Evolutionary conservation across 2,113 vertebrate genomes (phyloP), one percentile per base, ranked within the genome.

Genomic region (Bungarus multicinctus): DNA sequence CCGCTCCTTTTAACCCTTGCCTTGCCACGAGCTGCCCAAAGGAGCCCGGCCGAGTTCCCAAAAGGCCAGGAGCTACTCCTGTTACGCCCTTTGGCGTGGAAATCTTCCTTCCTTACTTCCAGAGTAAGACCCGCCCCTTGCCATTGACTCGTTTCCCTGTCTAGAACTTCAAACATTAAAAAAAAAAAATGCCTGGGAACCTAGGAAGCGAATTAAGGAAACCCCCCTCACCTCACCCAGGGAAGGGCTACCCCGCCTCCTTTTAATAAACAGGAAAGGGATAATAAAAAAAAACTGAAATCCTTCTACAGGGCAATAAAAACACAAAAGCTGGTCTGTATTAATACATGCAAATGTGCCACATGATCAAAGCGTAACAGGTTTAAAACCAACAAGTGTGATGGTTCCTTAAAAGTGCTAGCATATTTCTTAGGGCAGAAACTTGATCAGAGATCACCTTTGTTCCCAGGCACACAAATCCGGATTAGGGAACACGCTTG

Each of bases 1-100:
- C 88, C 92, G n/a, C 69, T 58, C 88, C 88, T 92, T 89, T 93
- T 93, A 93, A 93, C 92, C 88, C 88, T 39, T 30, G 69, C 92
- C 88, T 93, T 4, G 69, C 92, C 91, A 18, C 43, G 10, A 43
- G 25, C 81, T 87, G 22, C n/a, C 86, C 10, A 22, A 30, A 90
- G 50, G 47, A 25, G 23, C 9, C 69, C 69, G n/a, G 69, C 34
- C 34, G 74, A 43, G n/a, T 39, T 81, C 69, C 69, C n/a, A 0
- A 81, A 81, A 81, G 69, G 69, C n/a, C 69, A 39, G 69, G 74
- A 81, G 74, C 74, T 22, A 1, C 74, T 81, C 18, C 69, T 81
- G n/a, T 14, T 6, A 16, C 4, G 2, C 22, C 16, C 39, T 55
- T 89, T n/a, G 18, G 34, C n/a, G 14, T 16, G 60, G 39, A 45